A percentile compares a stretch with the other conserved stretches of the same genome.
Evolutionary conservation across 2,888 invertebrate species (phyloP).

Genomic region (Hirtodrosophila cameraria): DNA sequence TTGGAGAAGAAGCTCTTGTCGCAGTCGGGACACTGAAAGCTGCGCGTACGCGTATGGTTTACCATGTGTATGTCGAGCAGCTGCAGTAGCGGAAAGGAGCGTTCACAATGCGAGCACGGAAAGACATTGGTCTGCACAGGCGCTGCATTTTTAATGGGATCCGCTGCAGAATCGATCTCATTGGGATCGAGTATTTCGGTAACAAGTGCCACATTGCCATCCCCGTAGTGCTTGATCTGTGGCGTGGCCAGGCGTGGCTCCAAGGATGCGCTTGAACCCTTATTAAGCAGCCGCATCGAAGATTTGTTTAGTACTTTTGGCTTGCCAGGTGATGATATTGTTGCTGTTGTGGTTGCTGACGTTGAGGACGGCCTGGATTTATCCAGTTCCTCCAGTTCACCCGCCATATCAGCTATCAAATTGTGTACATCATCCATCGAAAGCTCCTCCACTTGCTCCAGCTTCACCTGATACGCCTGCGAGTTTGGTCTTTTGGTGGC

Average conservation of each 20-base stretch:
- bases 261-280: slow-evolving; percentile 66
- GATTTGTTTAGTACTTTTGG: slow-evolving; percentile 83
- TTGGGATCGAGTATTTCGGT: slow-evolving; percentile 82
- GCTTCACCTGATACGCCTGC: slow-evolving; percentile 67
- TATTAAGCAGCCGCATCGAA: slow-evolving; percentile 82
- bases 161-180: slow-evolving; percentile 33
- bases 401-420: slow-evolving; percentile 64
- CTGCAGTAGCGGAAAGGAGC: slow-evolving; percentile 89
- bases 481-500: slow-evolving; percentile 3
- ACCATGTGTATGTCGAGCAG: slow-evolving; percentile 88
- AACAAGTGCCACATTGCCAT: slow-evolving; percentile 82
- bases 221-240: slow-evolving; percentile 77
- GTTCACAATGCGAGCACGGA: slow-evolving; percentile 89
- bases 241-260: slow-evolving; percentile 82
- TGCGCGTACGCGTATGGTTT: slow-evolving; percentile 87
- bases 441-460: slow-evolving; percentile 80
- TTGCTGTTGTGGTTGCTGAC: too few species aligned
- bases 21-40: slow-evolving; percentile 87
- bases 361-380: background rate
- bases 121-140: slow-evolving; percentile 86
- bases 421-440: slow-evolving; percentile 80
- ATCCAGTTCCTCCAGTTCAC: slow-evolving; percentile 35
- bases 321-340: slow-evolving; percentile 12
- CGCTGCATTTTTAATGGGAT: slow-evolving; percentile 75
- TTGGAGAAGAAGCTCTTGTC: slow-evolving; percentile 88